Base-by-base conservation (phyloP, 37 sponge, comb jelly and placozoan genomes). In the Mnemiopsis leidyi region DNA sequence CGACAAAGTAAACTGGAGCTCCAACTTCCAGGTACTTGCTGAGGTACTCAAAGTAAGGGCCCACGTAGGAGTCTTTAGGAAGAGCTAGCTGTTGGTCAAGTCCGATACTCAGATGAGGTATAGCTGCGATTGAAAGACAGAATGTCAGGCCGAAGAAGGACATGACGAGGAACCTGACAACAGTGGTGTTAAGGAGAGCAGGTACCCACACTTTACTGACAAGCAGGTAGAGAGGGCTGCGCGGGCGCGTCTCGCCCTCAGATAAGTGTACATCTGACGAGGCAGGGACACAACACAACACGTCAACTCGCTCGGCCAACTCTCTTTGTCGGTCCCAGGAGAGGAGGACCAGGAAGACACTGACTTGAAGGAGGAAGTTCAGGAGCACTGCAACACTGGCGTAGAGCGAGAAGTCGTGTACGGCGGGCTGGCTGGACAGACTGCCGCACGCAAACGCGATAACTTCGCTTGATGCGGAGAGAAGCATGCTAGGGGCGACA, bases 1-100 rank as follows among this genome's bases (percentile, higher is more conserved):
- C 94, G 34, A 98, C 97, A 95, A 98, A 98, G 93, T 98, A 98
- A 36, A 98, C 96, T n/a, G 99, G 99, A 13, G 99, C 67, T 0
- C 99, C 99, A 61, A 94, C 95, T 92, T 96, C 96, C 3, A 97
- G 95, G 85, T 98, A 97, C 92, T 90, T 69, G 76, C 83, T 90
- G 83, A 97, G 69, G 30, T 95, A 95, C 69, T 94, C 29, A 76
- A 97, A 98, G 93, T 97, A 97, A 23, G 92, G 90, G 3, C 90
- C 90, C 61, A 85, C 61, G 61, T 85, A 85, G 40, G 90, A 85
- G 90, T 85, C 98, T 95, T 96, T 96, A 28, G 99, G 99, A 0
- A 98, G 94, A 16, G 99, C 95, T 5, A 96, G 83, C 1, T 93
- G 95, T 94, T 98, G 99, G 69, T 96, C 95, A 25, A 98, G 95